phyloP scores from a whole-genome alignment of 2,797 vertebrate genomes.

The Gobionotothen gibberifrons region DNA sequence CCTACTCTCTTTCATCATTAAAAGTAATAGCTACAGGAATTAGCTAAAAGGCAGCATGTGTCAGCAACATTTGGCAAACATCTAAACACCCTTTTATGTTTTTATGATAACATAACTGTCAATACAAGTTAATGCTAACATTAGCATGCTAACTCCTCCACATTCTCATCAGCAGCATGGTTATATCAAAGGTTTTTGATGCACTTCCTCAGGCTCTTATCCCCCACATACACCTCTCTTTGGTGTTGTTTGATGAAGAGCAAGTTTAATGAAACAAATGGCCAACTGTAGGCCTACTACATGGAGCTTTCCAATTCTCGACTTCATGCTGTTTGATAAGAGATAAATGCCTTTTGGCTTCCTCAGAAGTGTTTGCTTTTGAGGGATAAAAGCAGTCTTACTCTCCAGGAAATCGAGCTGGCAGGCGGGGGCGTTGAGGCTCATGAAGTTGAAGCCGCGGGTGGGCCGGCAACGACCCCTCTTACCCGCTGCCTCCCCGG shows the following conservation, averaged over 20 bases:
- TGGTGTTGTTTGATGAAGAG: not conserved
- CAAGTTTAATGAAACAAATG: conserved; percentile 22
- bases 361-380: not conserved
- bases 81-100: no score
- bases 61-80: no score
- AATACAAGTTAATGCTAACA: no score
- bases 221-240: not conserved
- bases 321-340: conserved; percentile 19
- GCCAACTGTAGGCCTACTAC: not conserved
- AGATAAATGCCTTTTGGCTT: not conserved
- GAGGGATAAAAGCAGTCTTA: conserved; percentile 73
- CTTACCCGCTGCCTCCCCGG: conserved; percentile 66
- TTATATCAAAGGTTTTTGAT: not conserved
- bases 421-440: conserved; percentile 81
- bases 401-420: conserved; percentile 93
- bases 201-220: not conserved
- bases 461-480: conserved; percentile 84
- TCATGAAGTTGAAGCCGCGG: conserved; percentile 91
- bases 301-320: not conserved
- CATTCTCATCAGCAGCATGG: not conserved
- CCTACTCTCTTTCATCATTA: no score
- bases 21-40: no score
- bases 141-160: not conserved
- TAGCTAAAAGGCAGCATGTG: no score
- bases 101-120: no score